Evolutionary conservation across 1,140 invertebrate genomes (phyloP).

Genomic region (Nephila pilipes): DNA sequence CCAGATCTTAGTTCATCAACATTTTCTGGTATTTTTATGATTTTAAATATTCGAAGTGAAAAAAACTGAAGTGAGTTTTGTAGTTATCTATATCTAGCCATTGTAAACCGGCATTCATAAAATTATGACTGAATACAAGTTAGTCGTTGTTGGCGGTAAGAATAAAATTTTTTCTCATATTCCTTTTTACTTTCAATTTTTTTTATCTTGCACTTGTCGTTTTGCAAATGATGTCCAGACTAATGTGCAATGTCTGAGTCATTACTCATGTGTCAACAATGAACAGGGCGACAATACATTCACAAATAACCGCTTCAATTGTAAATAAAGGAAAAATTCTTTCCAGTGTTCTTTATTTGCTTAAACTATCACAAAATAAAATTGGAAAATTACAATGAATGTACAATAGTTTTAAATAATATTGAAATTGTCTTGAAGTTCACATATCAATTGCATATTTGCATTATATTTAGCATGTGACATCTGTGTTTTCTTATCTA

Average conservation of each 20-base stretch:
- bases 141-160: conserved; percentile 85
- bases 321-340: no score
- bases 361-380: no score
- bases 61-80: conserved; percentile 5
- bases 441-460: no score
- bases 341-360: no score
- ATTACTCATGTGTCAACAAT: conserved; percentile 25
- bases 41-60: conserved; percentile 32
- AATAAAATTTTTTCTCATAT: conserved; percentile 48
- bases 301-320: background rate
- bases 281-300: background rate
- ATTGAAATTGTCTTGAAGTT: no score
- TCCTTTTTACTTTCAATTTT: background rate
- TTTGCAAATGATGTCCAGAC: background rate
- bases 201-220: background rate
- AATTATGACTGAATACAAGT: conserved; percentile 85
- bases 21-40: background rate
- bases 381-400: no score
- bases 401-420: no score
- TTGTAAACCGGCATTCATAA: conserved; percentile 65
- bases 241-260: background rate
- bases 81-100: conserved; percentile 50
- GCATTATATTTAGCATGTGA: no score
- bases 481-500: no score
- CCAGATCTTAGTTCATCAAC: background rate